phyloP scores from a whole-genome alignment of 2,888 invertebrate species.

The Orthosia gothica region DNA sequence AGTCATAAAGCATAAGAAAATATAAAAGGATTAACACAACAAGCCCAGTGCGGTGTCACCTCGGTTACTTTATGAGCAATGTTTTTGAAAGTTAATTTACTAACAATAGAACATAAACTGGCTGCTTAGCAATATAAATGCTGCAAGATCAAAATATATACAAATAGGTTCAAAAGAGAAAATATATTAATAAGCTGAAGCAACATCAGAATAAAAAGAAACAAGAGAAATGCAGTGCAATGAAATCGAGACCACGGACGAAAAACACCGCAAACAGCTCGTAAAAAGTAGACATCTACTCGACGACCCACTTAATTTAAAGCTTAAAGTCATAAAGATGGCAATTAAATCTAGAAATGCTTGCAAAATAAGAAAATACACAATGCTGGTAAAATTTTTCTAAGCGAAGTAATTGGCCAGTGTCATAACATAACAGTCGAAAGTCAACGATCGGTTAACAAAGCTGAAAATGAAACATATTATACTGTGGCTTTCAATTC shows the following conservation, averaged over 20 bases:
- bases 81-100: conserved; percentile 61
- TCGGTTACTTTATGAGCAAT: conserved; percentile 58
- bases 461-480: conserved; percentile 72
- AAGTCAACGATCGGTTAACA: conserved; percentile 66
- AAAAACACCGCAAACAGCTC: conserved; percentile 72
- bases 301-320: conserved; percentile 71
- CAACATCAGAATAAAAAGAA: conserved; percentile 29
- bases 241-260: conserved; percentile 57
- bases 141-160: conserved; percentile 33
- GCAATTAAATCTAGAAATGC: conserved; percentile 64
- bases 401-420: conserved; percentile 57
- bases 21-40: conserved; percentile 37
- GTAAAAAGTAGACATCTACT: conserved; percentile 70
- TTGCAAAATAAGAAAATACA: conserved; percentile 47
- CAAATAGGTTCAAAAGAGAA: conserved; percentile 41
- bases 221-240: conserved; percentile 47
- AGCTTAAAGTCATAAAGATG: conserved; percentile 67
- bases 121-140: conserved; percentile 22
- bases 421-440: conserved; percentile 63
- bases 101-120: conserved; percentile 57
- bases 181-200: conserved; percentile 23
- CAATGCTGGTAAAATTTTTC: conserved; percentile 39
- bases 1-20: conserved; percentile 54
- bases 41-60: conserved; percentile 44
- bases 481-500: conserved; percentile 71